These are phyloP conservation scores for Stegodyphus dumicola DNA, from an alignment of 1,140 invertebrate species.

Conservation along the genomic window DNA sequence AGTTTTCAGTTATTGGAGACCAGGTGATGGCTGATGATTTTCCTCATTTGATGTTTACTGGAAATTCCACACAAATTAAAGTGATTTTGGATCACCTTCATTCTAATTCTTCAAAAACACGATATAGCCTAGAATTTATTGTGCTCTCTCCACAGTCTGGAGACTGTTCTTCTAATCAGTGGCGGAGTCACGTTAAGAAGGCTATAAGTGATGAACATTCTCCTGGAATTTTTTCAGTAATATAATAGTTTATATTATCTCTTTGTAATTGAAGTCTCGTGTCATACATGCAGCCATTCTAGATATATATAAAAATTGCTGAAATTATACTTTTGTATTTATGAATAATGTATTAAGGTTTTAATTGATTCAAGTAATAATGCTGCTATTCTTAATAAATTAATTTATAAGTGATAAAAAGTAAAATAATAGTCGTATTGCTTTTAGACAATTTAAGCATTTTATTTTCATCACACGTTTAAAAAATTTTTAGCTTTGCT, in stretches of 20 bases:
- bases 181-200: neutral
- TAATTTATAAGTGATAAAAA: too few species aligned
- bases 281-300: too few species aligned
- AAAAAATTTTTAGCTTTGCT: too few species aligned
- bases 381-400: too few species aligned
- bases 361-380: too few species aligned
- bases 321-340: too few species aligned
- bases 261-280: too few species aligned
- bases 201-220: slow-evolving; percentile 48
- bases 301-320: too few species aligned
- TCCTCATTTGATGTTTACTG: slow-evolving; percentile 41
- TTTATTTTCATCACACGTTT: too few species aligned
- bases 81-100: slow-evolving; percentile 8
- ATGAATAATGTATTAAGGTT: too few species aligned
- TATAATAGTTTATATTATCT: neutral
- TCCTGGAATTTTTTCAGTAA: slow-evolving; percentile 51
- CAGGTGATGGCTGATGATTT: slow-evolving; percentile 7
- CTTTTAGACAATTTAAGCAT: too few species aligned
- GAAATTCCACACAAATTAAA: slow-evolving; percentile 30
- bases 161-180: slow-evolving; percentile 9
- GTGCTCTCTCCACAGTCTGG: neutral
- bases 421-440: too few species aligned
- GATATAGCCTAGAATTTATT: slow-evolving; percentile 30
- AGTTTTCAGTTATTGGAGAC: slow-evolving; percentile 35
- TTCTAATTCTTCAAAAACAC: slow-evolving; percentile 9